phyloP scores from a whole-genome alignment of 1,140 invertebrate species.

The roundworm (Caenorhabditis elegans) region WBcel235 BX284602.5:12997001-12997500 shows the following conservation, averaged over 20 bases:
- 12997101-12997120: background rate
- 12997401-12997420: no score
- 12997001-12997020: background rate
- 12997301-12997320: background rate
- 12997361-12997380: no score
- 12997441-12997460: no score
- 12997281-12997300: slow-evolving; percentile 25
- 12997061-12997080: background rate
- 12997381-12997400: no score
- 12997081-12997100: background rate
- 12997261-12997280: slow-evolving; percentile 3
- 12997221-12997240: background rate
- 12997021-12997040: no score
- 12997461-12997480: no score
- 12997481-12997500: no score
- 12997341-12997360: no score
- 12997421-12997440: no score
- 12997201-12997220: slow-evolving; percentile 6
- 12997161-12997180: background rate
- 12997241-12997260: background rate
- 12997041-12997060: background rate
- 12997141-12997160: background rate
- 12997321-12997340: no score
- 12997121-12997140: background rate
- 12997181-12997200: background rate